Base-by-base conservation (phyloP, 2,113 vertebrate species). In the Ptilorrhoa leucosticta region DNA sequence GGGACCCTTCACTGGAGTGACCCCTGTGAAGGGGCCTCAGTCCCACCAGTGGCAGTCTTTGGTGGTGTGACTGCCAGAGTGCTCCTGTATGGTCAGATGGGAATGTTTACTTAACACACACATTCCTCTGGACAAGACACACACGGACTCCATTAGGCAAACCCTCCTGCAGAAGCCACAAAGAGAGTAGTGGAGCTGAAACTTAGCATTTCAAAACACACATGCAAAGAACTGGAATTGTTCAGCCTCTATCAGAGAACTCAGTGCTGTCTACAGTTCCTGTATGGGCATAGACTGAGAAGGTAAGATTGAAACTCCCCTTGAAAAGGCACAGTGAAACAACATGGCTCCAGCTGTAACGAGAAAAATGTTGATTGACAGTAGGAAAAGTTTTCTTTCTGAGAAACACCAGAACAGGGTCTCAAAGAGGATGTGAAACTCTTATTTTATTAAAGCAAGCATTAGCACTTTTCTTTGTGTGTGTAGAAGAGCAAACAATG, bases 231-330 rank as follows among this genome's bases (percentile, higher is more conserved):
- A 79, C 15, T 26, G 44, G 37, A 39, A 28, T 60, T 48, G 6
- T 40, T 58, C 48, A 58, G 35, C 19, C 28, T 40, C 17, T 22
- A 14, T 57, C 24, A 68, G 50, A 64, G 53, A 63, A 26, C 13
- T 50, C 19, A 8, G 9, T 4, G 6, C 39, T 72, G 23, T 48
- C 44, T 44, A 10, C 19, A 45, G 12, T 11, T 68, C 18, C 13
- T 17, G 10, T 16, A 24, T 5, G 20, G 48, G 10, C 2, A 0
- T 0, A 58, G 39, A 7, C 2, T 30, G 37, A 69, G 40, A 63
- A 64, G 14, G 26, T 7, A 13, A 58, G 28, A 28, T 13, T 39
- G 39, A 31, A 75, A 10, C 3, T 15, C 33, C 27, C 15, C 37
- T 30, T 47, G 21, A 21, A 89, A 81, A 37, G 13, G 9, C 45